Base-by-base conservation (phyloP, 2,888 invertebrate genomes). In the Stegana nigrithorax region DNA sequence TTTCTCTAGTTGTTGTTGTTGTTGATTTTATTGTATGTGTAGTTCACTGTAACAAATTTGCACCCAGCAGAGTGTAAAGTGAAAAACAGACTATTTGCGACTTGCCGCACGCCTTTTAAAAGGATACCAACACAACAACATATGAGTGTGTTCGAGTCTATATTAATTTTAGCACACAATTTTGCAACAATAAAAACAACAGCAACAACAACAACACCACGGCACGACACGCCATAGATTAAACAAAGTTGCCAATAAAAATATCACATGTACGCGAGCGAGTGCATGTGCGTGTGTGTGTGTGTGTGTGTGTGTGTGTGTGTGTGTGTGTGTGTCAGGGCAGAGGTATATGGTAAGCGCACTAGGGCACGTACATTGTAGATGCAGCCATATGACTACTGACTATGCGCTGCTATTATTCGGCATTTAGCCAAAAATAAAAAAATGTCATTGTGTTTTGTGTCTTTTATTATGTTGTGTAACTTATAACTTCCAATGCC, bases 91-190 rank as follows among this genome's bases (percentile, higher is more conserved):
- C 50, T 50, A 26, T 50, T 50, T 50, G 50, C 50, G 50, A 50
- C 50, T n/a, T n/a, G n/a, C n/a, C 14, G 39, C 14, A 39, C 14
- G 39, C 39, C 39, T n/a, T n/a, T n/a, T n/a, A n/a, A n/a, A n/a
- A n/a, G n/a, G n/a, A n/a, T n/a, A n/a, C n/a, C n/a, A n/a, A n/a
- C n/a, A n/a, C n/a, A n/a, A n/a, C n/a, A n/a, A n/a, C n/a, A n/a
- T n/a, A n/a, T n/a, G n/a, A n/a, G n/a, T 36, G 36, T 39, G 39
- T 39, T 17, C 17, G 39, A 39, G 39, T 39, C n/a, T n/a, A 39
- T 39, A 39, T 39, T 50, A 50, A 50, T 50, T 50, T 50, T 50
- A 50, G 50, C 39, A 39, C 39, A 50, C 25, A n/a, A 50, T n/a
- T 50, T 50, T 17, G 50, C 25, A 39, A 45, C 17, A 14, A 44